Evolutionary conservation across 2,113 vertebrate species (phyloP).

Genomic region (Elachura formosa): DNA sequence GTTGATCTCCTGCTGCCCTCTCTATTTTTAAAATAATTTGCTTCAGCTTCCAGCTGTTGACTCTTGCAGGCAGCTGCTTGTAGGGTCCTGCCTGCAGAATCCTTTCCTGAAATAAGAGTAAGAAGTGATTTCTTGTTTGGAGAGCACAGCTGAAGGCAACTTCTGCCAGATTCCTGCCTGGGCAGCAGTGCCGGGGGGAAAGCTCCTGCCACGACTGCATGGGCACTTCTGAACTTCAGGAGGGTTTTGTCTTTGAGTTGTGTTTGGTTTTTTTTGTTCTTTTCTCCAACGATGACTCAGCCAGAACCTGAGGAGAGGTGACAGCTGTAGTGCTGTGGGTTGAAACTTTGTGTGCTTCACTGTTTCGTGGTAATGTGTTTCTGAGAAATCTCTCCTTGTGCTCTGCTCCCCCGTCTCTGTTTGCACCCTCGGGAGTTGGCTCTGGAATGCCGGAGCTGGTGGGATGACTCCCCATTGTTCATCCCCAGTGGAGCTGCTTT

Average conservation of each 20-base stretch:
- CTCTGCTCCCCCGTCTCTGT: not conserved
- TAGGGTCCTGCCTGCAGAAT: not conserved
- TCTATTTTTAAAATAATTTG: not conserved
- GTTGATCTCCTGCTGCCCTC: not conserved
- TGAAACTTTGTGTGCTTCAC: not conserved
- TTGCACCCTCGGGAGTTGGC: not conserved
- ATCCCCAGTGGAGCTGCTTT: not conserved
- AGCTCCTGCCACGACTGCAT: not conserved
- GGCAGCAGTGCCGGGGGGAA: not conserved
- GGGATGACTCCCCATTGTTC: not conserved
- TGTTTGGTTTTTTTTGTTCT: not conserved
- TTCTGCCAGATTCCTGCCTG: conserved; percentile 15
- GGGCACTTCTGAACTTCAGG: not conserved
- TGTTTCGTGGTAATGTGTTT: not conserved
- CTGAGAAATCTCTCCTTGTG: not conserved
- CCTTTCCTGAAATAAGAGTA: not conserved
- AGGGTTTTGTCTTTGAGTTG: not conserved
- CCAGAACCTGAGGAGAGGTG: not conserved
- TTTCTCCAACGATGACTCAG: not conserved
- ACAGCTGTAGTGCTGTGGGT: not conserved
- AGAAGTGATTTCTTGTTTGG: conserved; percentile 4
- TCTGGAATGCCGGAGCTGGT: not conserved
- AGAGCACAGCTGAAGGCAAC: conserved; percentile 34
- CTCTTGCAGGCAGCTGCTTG: conserved; percentile 7
- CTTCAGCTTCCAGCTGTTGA: conserved; percentile 37